Evolutionary conservation across 1,140 invertebrate species (phyloP).

Genomic region (Dryas iulia): DNA sequence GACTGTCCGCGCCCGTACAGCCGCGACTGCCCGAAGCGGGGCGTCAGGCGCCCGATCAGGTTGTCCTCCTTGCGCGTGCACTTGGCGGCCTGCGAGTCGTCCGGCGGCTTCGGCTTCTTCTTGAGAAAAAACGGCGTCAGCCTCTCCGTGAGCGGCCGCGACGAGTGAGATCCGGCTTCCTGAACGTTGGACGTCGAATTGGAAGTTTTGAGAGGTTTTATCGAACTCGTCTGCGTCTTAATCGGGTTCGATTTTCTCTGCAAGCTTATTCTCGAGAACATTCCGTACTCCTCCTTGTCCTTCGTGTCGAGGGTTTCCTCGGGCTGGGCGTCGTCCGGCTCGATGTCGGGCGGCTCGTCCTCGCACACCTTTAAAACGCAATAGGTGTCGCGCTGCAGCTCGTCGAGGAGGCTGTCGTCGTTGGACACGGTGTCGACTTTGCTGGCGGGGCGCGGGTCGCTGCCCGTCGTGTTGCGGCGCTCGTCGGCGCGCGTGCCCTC

Average conservation of each 20-base stretch:
- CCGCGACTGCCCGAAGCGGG: constrained; percentile 70
- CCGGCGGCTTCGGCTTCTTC: constrained; percentile 67
- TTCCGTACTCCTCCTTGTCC: constrained; percentile 55
- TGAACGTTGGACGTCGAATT: constrained; percentile 68
- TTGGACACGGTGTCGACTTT: constrained; percentile 53
- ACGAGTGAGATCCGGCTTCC: constrained; percentile 55
- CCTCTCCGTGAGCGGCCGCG: constrained; percentile 64
- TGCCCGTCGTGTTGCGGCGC: constrained; percentile 26
- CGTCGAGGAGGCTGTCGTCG: constrained; percentile 68
- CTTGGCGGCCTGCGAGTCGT: constrained; percentile 41
- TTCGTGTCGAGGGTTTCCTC: constrained; percentile 30
- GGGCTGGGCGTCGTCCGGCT: constrained; percentile 24
- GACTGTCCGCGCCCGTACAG: constrained; percentile 64
- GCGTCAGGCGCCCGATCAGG: constrained; percentile 65
- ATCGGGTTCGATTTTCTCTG: constrained; percentile 76
- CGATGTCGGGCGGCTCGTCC: constrained; percentile 51
- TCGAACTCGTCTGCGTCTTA: constrained; percentile 55
- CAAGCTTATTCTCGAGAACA: constrained; percentile 68
- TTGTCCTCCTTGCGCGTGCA: constrained; percentile 64
- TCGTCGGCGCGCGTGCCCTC: constrained; percentile 33
- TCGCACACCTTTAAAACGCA: constrained; percentile 67
- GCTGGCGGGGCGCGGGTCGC: constrained; percentile 38
- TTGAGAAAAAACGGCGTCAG: constrained; percentile 73
- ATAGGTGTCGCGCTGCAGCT: constrained; percentile 63
- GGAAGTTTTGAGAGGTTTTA: constrained; percentile 61